A percentile compares a stretch with the other conserved stretches of the same genome.
These are phyloP conservation scores for Epizoanthus stellaris DNA, from an alignment of 92 coral and sea anemone genomes.

Conservation along the genomic window DNA sequence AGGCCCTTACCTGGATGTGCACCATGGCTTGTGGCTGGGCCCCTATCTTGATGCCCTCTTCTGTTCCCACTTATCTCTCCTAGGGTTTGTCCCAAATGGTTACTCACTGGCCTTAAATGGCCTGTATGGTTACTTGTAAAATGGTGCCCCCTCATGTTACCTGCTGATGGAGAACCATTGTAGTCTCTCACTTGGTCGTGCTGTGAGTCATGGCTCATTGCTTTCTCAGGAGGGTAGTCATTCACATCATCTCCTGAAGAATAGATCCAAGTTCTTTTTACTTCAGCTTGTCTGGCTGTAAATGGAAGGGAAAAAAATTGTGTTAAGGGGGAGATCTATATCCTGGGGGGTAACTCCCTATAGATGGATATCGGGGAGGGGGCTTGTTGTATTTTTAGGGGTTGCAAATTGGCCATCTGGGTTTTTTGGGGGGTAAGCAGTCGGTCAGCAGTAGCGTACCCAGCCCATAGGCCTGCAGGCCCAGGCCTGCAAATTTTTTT, in stretches of 20 bases:
- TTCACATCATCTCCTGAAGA: constrained; percentile 11
- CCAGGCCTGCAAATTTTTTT: too few species aligned
- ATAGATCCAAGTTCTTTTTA: constrained; percentile 25
- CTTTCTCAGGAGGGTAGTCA: neutral
- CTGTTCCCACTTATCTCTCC: neutral
- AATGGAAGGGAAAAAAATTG: neutral
- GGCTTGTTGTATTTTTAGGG: too few species aligned
- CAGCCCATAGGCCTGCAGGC: too few species aligned
- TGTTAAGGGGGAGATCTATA: neutral
- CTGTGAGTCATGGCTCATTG: neutral
- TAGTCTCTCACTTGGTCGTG: neutral
- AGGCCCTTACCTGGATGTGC: neutral
- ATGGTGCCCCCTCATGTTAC: neutral
- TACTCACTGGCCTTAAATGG: neutral
- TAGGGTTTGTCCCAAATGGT: neutral
- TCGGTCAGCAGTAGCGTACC: too few species aligned
- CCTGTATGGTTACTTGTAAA: neutral
- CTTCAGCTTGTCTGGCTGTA: constrained; percentile 24
- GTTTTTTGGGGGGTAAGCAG: too few species aligned
- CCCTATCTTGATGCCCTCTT: neutral
- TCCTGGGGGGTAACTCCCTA: neutral
- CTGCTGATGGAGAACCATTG: constrained; percentile 18
- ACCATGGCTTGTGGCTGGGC: neutral
- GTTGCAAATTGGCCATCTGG: too few species aligned
- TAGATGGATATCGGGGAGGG: neutral